Evolutionary conservation across 2,113 vertebrate genomes (phyloP).

Genomic region (Danio rerio): DNA sequence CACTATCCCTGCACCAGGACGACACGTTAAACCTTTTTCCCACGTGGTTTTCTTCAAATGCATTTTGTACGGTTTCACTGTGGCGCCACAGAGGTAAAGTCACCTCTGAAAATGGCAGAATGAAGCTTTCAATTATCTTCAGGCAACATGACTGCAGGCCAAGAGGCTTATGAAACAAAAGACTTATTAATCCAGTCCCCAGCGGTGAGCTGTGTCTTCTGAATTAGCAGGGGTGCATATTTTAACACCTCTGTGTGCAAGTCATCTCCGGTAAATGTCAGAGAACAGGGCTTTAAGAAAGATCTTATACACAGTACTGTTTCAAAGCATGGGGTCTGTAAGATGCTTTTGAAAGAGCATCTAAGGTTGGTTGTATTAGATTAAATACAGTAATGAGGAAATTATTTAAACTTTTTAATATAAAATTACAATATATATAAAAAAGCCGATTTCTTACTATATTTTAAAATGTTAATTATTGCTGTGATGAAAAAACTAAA

Average conservation of each 20-base stretch:
- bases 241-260: slow-evolving; percentile 12
- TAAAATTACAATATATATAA: too few species aligned
- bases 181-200: slow-evolving; percentile 43
- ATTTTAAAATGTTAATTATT: background rate
- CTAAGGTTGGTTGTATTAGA: too few species aligned
- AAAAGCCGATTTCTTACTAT: too few species aligned
- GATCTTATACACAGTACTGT: background rate
- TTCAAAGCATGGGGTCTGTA: background rate
- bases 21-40: background rate
- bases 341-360: too few species aligned
- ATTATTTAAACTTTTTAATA: too few species aligned
- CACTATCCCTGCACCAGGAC: background rate
- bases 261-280: slow-evolving; percentile 31
- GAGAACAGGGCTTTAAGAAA: background rate
- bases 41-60: slow-evolving; percentile 1
- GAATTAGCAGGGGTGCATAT: slow-evolving; percentile 40
- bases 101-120: background rate
- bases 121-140: slow-evolving; percentile 32
- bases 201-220: slow-evolving; percentile 10
- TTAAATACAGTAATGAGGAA: too few species aligned
- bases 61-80: background rate
- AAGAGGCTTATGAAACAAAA: slow-evolving; percentile 35
- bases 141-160: slow-evolving; percentile 12
- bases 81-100: slow-evolving; percentile 4
- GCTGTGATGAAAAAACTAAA: background rate